Base-by-base conservation (phyloP, 2,113 vertebrate genomes). In the Leptosomus discolor region DNA sequence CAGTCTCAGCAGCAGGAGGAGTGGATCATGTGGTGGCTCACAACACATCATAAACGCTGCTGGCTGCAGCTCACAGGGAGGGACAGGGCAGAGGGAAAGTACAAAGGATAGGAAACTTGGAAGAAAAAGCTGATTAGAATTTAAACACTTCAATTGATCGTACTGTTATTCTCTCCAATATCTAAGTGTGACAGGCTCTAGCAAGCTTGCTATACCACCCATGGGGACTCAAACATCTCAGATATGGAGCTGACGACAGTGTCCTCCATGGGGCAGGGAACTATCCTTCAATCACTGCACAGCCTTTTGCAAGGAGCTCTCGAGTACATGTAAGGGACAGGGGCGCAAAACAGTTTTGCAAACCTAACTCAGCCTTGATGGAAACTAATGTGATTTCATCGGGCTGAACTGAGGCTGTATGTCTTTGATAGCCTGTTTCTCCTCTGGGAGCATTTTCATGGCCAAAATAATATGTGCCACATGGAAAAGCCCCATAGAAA, bases 401-500 rank as follows among this genome's bases (percentile, higher is more conserved):
- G 61, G 57, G 69, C 86, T 89, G 79, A 94, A 71, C 80, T 16
- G 26, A 46, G 46, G 71, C 63, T 54, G 37, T 63, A 54, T 1
- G 1, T 64, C 92, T 95, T 94, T 93, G 85, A 67, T 12, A 45
- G 92, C n/a, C 85, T 80, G 11, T 57, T 85, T 92, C 78, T 92
- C 94, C 65, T 85, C 48, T 54, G 73, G 84, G 89, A 95, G 61
- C 46, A 69, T 77, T 94, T 97, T 97, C 92, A 92, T 54, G 61
- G 86, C 70, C 86, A 90, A 95, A 96, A 94, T 90, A 91, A 94
- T 94, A 92, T 0, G 1, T 69, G 96, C 73, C 95, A 91, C 90
- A 76, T 92, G 84, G 91, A 90, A 85, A 97, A 97, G 70, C 54
- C 82, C 67, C 63, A 65, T 29, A 73, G 46, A 96, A 94, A 90